phyloP scores from a whole-genome alignment of 2,113 vertebrate genomes.

The Etheostoma spectabile region DNA sequence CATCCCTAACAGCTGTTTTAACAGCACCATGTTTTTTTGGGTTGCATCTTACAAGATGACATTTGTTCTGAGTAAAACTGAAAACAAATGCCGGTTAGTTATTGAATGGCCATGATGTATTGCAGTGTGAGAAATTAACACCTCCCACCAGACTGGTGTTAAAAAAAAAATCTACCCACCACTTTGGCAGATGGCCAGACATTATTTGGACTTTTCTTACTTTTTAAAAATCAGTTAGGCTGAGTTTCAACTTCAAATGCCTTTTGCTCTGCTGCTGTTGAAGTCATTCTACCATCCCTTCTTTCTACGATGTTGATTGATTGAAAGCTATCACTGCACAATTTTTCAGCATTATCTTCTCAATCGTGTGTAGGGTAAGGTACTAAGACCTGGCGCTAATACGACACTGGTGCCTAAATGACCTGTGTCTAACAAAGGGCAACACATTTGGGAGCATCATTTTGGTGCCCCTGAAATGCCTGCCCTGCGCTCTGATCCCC shows the following conservation, averaged over 20 bases:
- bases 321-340: background rate
- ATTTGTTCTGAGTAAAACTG: slow-evolving; percentile 6
- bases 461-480: too few relatives aligned
- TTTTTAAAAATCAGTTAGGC: slow-evolving; percentile 19
- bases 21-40: background rate
- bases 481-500: too few relatives aligned
- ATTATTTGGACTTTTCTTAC: slow-evolving; percentile 35
- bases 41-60: background rate
- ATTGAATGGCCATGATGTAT: slow-evolving; percentile 40
- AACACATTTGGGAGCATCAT: too few relatives aligned
- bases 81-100: slow-evolving; percentile 35
- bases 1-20: background rate
- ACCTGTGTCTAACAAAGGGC: too few relatives aligned
- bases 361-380: background rate
- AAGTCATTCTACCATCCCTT: background rate
- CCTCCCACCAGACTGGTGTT: slow-evolving; percentile 44
- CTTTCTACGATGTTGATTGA: background rate
- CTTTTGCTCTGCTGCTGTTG: background rate
- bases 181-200: slow-evolving; percentile 35
- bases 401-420: too few relatives aligned
- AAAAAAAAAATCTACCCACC: slow-evolving; percentile 40
- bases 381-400: too few relatives aligned
- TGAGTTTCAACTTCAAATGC: background rate
- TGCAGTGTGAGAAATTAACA: slow-evolving; percentile 46
- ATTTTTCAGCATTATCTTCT: background rate